Evolutionary conservation across 2,888 invertebrate genomes (phyloP), one percentile per base, ranked within the genome.

Genomic region (Rotaria macrura): DNA sequence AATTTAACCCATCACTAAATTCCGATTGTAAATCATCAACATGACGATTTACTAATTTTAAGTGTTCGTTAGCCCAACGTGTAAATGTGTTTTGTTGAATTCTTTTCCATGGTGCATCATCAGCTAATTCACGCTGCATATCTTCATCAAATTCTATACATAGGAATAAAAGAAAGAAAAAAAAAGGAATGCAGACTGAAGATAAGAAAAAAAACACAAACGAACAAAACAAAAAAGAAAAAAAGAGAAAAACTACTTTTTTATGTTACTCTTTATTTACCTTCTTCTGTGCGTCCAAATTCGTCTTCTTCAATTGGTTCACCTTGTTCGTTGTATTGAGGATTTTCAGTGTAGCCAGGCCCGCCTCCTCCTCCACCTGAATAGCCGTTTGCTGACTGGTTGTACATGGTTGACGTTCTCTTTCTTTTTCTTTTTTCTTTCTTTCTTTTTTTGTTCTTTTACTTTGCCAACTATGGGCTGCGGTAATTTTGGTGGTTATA

Each of bases 11-110:
- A 91, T 96, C 95, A 88, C 94, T 93, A 86, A 96, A 92, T 92
- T 96, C 96, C 87, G 93, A 93, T 91, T 95, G 95, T 91, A 96
- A 91, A 91, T 94, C 94, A 87, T 93, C 93, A 88, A 96, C 94
- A 89, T 93, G 93, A 90, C 94, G 94, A 91, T 94, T 93, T 87
- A 93, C 94, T 85, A 93, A 93, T 91, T 95, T 95, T 87, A 96
- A 92, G 90, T 95, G 95, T 91, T 96, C 95, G 92, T 96, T 96
- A 85, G 95, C 95, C 96, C 96, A 96, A 90, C 96, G 93, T 65
- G 95, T 95, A 91, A 96, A 96, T 87, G 96, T 96, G 91, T 96
- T 96, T 92, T 95, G 95, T 92, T 96, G 96, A 88, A 95, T 96
- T 89, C 94, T 93, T 92, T 96, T 96, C 96, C 96, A 96, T 91